Conservation (phyloP, 2,888 invertebrate species). For the Hypercompe scribonia region DNA sequence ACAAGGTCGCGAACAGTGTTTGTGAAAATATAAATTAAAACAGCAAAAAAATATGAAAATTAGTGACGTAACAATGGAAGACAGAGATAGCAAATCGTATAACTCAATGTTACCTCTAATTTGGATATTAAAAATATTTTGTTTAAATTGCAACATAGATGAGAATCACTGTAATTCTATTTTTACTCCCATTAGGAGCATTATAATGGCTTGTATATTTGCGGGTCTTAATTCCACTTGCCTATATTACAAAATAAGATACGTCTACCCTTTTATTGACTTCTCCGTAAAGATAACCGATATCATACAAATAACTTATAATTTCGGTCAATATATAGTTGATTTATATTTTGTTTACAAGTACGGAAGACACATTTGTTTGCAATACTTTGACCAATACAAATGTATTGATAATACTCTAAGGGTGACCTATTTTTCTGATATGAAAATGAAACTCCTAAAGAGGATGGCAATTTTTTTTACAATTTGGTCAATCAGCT, state of each 20-base stretch:
- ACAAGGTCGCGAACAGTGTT: neutral
- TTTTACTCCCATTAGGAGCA: conserved; percentile 37
- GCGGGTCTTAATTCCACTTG: conserved; percentile 54
- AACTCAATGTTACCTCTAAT: conserved; percentile 57
- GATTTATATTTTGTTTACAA: conserved; percentile 70
- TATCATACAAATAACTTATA: conserved; percentile 64
- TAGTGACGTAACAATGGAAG: conserved; percentile 25
- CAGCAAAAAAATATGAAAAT: conserved; percentile 31
- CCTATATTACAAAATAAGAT: conserved; percentile 62
- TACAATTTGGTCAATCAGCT: conserved; percentile 60
- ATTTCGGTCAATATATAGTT: conserved; percentile 66
- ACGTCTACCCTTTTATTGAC: conserved; percentile 53
- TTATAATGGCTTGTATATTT: conserved; percentile 45
- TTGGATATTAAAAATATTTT: conserved; percentile 63
- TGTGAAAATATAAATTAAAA: neutral
- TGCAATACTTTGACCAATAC: conserved; percentile 69
- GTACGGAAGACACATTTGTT: conserved; percentile 63
- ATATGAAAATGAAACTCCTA: conserved; percentile 55
- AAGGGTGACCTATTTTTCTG: conserved; percentile 51
- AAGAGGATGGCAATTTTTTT: conserved; percentile 56
- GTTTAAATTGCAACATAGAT: conserved; percentile 55
- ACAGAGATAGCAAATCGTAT: conserved; percentile 25
- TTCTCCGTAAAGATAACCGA: conserved; percentile 69
- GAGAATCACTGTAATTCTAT: conserved; percentile 30
- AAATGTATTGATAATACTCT: conserved; percentile 65